Conservation (phyloP, 2,113 vertebrate genomes). For the Euleptes europaea region DNA sequence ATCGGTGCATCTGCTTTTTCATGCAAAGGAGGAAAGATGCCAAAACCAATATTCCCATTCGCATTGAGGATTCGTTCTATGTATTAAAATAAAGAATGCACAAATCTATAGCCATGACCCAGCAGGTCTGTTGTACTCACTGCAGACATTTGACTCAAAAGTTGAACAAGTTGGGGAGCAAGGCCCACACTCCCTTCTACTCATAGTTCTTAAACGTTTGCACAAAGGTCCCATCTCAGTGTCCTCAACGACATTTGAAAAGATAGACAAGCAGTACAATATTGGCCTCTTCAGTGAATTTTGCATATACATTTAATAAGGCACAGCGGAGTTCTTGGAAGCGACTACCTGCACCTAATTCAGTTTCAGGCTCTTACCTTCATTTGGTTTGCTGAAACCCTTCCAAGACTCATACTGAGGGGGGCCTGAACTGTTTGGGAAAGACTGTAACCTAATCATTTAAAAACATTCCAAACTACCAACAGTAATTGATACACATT, state of each 20-base stretch:
- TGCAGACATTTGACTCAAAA: no score
- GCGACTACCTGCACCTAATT: neutral
- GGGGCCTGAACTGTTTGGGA: conserved; percentile 37
- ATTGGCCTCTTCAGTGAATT: neutral
- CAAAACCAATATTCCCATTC: no score
- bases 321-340: neutral
- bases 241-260: neutral
- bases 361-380: neutral
- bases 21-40: no score
- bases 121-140: no score
- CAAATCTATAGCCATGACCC: no score
- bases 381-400: neutral
- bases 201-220: no score
- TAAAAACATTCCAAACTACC: conserved; percentile 55
- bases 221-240: neutral
- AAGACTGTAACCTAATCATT: conserved; percentile 61
- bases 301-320: neutral
- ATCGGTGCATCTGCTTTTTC: no score
- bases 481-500: conserved; percentile 67
- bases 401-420: conserved; percentile 13
- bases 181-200: no score
- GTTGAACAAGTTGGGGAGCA: no score
- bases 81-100: no score
- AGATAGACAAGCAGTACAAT: neutral
- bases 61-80: no score